phyloP scores from a whole-genome alignment of 2,113 vertebrate species.

The Hucho hucho region DNA sequence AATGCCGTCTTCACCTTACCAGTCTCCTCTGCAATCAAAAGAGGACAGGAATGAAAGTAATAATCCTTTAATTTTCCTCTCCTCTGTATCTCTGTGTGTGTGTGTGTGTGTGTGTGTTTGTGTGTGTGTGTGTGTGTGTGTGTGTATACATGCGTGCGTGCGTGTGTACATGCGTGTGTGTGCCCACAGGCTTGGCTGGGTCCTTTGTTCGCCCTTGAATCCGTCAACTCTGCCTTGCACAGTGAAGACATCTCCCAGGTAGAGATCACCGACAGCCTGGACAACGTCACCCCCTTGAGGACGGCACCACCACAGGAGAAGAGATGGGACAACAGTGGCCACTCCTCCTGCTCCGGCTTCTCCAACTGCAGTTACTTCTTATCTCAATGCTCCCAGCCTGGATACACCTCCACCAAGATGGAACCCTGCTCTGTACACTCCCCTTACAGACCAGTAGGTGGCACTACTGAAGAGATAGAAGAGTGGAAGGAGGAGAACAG shows the following conservation, averaged over 20 bases:
- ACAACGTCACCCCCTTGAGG: not conserved
- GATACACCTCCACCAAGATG: conserved; percentile 14
- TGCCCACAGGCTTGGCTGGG: conserved; percentile 50
- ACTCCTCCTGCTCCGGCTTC: conserved; percentile 47
- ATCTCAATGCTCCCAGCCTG: conserved; percentile 27
- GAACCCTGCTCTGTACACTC: conserved; percentile 35
- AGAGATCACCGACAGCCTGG: conserved; percentile 30
- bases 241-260: conserved; percentile 31
- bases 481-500: too few species aligned
- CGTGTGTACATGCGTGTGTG: not conserved
- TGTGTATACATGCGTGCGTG: not conserved
- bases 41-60: too few species aligned
- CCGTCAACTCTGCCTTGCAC: conserved; percentile 18
- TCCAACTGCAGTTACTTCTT: conserved; percentile 65
- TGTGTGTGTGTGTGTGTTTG: too few species aligned
- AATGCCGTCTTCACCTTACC: too few species aligned
- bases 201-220: conserved; percentile 33
- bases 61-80: too few species aligned
- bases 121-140: not conserved
- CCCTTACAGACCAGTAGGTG: conserved; percentile 38
- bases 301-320: not conserved
- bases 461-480: not conserved
- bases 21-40: too few species aligned
- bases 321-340: not conserved
- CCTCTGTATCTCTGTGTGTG: too few species aligned